Evolutionary conservation across 2,888 invertebrate species (phyloP), one percentile per base, ranked within the genome.

Genomic region (Acleris sparsana): DNA sequence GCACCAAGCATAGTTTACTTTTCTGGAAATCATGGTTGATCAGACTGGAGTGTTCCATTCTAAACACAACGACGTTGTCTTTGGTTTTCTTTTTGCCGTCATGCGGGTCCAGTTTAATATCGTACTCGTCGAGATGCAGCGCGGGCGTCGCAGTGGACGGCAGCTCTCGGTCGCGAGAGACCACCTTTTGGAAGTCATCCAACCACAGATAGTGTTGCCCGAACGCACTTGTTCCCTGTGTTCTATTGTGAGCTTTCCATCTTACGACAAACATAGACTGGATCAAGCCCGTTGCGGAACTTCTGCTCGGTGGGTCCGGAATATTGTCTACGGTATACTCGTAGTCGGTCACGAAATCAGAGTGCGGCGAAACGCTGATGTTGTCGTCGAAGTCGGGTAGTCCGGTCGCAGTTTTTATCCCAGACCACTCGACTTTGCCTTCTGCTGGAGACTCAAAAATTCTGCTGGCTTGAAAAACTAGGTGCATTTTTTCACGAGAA

Each of bases 121-220:
- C 85, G 20, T 72, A 76, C 1, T 89, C 89, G 5, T 87, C 87
- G 6, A 93, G 84, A 43, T 87, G 89, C 22, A 93, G 75, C 55
- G 87, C 80, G n/a, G 78, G 71, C 16, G 87, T 75, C 1, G 93
- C 89, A 29, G 84, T 79, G 4, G 78, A 69, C n/a, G 75, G 55
- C 2, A 80, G 70, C 58, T 84, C 84, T 61, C 73, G 79, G 48
- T 90, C 92, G 60, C 92, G 92, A 56, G 93, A 93, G 68, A 93
- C 85, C 20, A 90, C 84, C 78, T 93, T 91, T 71, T 93, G 93
- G 67, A 95, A 92, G 73, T 93, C 93, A 67, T 94, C 93, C 66
- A 96, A 80, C 76, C 94, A 94, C 18, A 96, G 82, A 75, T 95
- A 95, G 77, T 95, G 96, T 75, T 96, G 96, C 0, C 97, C 97